phyloP scores from a whole-genome alignment of 2,888 invertebrate species.

The Heliconius aoede region DNA sequence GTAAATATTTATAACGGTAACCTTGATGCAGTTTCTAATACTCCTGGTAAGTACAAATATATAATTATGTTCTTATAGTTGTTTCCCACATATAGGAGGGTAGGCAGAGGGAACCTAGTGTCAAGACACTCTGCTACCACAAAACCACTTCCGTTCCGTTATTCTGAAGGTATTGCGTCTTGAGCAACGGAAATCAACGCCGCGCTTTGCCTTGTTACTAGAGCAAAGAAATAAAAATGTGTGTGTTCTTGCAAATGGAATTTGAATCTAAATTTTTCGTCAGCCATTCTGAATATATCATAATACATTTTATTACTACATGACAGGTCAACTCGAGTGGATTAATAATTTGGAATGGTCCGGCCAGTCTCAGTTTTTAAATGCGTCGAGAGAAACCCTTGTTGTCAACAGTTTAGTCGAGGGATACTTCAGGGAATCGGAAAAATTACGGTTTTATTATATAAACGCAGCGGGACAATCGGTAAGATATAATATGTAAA shows the following conservation, averaged over 20 bases:
- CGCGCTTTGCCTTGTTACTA: too few relatives aligned
- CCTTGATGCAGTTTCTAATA: constrained; percentile 92
- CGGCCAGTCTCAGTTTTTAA: constrained; percentile 83
- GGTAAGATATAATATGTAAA: constrained; percentile 74
- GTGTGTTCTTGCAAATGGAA: not conserved
- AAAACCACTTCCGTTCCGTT: too few relatives aligned
- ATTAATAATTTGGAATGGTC: constrained; percentile 87
- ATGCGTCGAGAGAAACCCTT: constrained; percentile 80
- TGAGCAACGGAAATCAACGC: too few relatives aligned
- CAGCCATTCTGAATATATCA: not conserved
- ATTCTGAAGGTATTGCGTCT: too few relatives aligned
- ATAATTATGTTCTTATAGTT: not conserved
- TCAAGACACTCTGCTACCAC: too few relatives aligned
- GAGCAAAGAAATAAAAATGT: too few relatives aligned
- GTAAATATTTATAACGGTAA: constrained; percentile 91
- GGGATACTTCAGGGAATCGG: constrained; percentile 87
- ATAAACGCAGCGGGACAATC: constrained; percentile 91
- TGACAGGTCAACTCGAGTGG: constrained; percentile 88
- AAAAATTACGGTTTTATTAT: constrained; percentile 89
- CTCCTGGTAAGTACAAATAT: constrained; percentile 83
- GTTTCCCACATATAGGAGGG: too few relatives aligned
- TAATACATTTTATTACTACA: not conserved
- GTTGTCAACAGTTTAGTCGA: constrained; percentile 84
- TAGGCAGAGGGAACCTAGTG: too few relatives aligned
- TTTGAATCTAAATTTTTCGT: not conserved